These are phyloP conservation scores for Pangasius mekongensis DNA, from an alignment of 2,797 vertebrate species.

Conservation along the genomic window DNA sequence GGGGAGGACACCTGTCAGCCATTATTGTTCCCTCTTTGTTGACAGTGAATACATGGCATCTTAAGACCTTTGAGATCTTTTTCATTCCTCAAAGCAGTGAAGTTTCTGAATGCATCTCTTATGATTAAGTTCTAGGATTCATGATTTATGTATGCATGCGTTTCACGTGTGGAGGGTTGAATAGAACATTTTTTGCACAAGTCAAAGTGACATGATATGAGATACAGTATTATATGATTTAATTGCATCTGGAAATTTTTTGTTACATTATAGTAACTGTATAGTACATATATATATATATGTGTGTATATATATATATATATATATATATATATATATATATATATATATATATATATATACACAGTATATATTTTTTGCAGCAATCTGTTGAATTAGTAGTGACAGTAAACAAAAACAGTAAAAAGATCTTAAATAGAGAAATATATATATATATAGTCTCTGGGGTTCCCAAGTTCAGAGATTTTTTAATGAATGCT, in stretches of 20 bases:
- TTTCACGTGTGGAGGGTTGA: background rate
- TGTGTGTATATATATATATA: too few species aligned
- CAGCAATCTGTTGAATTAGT: background rate
- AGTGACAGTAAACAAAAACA: background rate
- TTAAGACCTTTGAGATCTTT: conserved; percentile 62
- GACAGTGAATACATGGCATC: conserved; percentile 65
- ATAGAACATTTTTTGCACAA: background rate
- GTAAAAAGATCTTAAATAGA: background rate
- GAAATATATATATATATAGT: background rate
- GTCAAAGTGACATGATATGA: background rate
- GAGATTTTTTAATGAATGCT: background rate
- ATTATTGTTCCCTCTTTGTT: conserved; percentile 75
- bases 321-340: too few species aligned
- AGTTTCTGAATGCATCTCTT: conserved; percentile 31
- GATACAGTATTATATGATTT: conserved; percentile 5
- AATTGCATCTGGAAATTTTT: background rate
- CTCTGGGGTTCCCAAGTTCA: background rate
- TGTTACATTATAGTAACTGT: background rate
- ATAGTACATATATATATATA: too few species aligned
- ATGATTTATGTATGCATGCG: conserved; percentile 22
- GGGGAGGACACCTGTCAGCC: conserved; percentile 70
- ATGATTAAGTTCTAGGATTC: conserved; percentile 28
- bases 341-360: too few species aligned
- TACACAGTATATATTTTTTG: background rate
- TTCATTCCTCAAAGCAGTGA: conserved; percentile 45